phyloP scores from a whole-genome alignment of 2,113 vertebrate species.

The Nansenia antarctica region DNA sequence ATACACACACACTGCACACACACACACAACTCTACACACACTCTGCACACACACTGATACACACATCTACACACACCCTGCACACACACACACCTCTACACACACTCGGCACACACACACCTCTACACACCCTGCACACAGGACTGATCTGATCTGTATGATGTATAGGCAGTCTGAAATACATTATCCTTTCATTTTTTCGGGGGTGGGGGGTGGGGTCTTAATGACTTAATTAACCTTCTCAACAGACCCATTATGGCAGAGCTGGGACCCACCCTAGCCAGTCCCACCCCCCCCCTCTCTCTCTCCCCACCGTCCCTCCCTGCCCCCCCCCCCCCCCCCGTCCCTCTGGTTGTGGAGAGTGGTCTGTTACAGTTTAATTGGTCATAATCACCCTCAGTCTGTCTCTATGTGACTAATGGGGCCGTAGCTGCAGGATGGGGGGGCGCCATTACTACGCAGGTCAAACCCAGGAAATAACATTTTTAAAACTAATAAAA shows the following conservation, averaged over 20 bases:
- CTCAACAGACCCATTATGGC: slow-evolving; percentile 28
- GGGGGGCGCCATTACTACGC: no score
- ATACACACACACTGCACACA: no score
- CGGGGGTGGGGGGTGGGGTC: neutral
- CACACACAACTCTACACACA: no score
- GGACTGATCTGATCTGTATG: slow-evolving; percentile 37
- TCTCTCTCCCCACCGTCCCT: neutral
- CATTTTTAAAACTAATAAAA: no score
- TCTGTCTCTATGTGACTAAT: slow-evolving; percentile 61
- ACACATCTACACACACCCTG: no score
- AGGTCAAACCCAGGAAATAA: no score
- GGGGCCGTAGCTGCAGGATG: slow-evolving; percentile 50
- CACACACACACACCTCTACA: no score
- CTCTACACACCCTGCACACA: no score
- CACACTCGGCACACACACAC: no score
- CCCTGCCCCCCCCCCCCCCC: neutral
- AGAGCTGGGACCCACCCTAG: slow-evolving; percentile 4
- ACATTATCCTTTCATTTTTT: slow-evolving; percentile 24
- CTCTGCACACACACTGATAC: no score
- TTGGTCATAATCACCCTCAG: slow-evolving; percentile 59
- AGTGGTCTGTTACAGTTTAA: slow-evolving; percentile 43
- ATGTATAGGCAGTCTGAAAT: slow-evolving; percentile 20
- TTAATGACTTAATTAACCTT: slow-evolving; percentile 60
- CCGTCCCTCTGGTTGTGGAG: neutral
- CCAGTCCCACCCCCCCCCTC: neutral